Evolutionary conservation across 2,797 vertebrate genomes (phyloP).

Genomic region (Melanogrammus aeglefinus): DNA sequence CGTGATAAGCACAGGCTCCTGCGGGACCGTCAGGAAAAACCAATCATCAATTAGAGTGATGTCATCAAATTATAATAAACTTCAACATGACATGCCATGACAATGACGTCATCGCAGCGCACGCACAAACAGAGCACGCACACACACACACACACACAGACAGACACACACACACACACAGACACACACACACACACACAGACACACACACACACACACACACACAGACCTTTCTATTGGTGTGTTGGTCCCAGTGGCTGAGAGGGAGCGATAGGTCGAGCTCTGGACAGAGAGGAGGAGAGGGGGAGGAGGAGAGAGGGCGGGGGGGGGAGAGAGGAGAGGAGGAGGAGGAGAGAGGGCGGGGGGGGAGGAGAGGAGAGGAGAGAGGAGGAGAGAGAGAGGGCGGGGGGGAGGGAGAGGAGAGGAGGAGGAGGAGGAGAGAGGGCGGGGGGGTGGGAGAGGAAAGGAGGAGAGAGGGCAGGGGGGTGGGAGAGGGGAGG

Average conservation of each 20-base stretch:
- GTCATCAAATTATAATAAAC: neutral
- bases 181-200: conserved; percentile 1
- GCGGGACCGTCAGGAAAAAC: conserved; percentile 47
- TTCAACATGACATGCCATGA: neutral
- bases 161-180: conserved; percentile 1
- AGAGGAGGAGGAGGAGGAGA: neutral
- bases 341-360: no score
- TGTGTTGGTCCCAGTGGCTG: neutral
- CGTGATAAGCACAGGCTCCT: conserved; percentile 18
- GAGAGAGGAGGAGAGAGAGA: no score
- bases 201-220: conserved; percentile 1
- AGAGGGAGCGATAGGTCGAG: neutral
- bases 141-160: neutral
- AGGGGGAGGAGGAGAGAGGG: neutral
- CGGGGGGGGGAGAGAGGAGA: no score
- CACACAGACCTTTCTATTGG: neutral
- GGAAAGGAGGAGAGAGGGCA: neutral
- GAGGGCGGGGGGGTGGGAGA: neutral
- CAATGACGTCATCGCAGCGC: neutral
- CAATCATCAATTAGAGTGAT: conserved; percentile 4
- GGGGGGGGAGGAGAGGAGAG: no score
- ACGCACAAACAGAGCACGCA: no score
- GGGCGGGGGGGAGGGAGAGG: no score
- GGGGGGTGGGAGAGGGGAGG: neutral
- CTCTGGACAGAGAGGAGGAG: neutral